A percentile compares a stretch with the other conserved stretches of the same genome.
Conservation (phyloP, 2,888 invertebrate genomes). For the Hemicrepidius hirtus region DNA sequence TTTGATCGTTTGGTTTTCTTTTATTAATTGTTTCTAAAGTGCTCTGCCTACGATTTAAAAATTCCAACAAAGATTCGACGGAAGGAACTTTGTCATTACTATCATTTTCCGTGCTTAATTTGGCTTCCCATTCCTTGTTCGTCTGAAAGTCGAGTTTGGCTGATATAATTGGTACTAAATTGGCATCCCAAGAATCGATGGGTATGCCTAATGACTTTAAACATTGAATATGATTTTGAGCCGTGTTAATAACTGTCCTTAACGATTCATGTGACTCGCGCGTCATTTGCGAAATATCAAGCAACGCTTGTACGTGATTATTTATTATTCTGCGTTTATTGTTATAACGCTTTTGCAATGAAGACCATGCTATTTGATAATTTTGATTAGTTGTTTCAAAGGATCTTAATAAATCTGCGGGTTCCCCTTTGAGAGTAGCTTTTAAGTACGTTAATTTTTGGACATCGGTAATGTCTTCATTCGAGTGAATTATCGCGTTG, state of each 20-base stretch:
- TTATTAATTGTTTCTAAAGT: too few species aligned
- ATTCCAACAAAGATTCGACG: too few species aligned
- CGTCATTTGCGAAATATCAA: constrained; percentile 25
- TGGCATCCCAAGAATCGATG: constrained; percentile 44
- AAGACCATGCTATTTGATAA: constrained; percentile 40
- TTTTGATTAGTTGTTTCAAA: constrained; percentile 39
- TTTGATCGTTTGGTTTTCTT: too few species aligned
- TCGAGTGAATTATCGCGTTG: too few species aligned
- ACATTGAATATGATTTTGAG: constrained; percentile 43
- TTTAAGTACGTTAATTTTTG: too few species aligned
- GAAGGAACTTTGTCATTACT: too few species aligned
- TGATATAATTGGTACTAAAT: constrained; percentile 44
- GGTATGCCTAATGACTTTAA: constrained; percentile 44
- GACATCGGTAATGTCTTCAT: too few species aligned
- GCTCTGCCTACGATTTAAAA: too few species aligned
- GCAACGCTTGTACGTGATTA: constrained; percentile 42
- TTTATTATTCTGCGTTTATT: constrained; percentile 49
- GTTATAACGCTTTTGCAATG: constrained; percentile 42
- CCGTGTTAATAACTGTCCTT: constrained; percentile 26
- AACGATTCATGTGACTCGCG: constrained; percentile 35
- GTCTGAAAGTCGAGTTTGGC: constrained; percentile 41
- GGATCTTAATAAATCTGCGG: constrained; percentile 24
- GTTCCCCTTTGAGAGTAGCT: constrained; percentile 29
- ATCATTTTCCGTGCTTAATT: not conserved
- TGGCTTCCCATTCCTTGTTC: too few species aligned